A percentile compares a stretch with the other conserved stretches of the same genome.
phyloP scores from a whole-genome alignment of 2,888 invertebrate species.

The Heliconius hortense region DNA sequence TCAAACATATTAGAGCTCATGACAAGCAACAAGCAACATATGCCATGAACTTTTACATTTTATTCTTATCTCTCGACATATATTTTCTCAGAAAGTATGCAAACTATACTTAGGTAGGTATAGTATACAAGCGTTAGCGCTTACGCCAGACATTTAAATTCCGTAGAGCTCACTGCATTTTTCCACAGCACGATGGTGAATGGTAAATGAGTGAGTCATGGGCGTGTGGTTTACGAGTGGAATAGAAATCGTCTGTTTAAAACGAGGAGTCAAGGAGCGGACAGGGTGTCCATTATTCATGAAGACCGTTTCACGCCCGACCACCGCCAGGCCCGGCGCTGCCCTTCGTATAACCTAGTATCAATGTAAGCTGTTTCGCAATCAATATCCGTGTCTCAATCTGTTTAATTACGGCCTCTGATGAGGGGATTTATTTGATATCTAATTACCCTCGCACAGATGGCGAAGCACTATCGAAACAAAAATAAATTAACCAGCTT shows the following conservation, averaged over 20 bases:
- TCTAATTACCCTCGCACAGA: conserved; percentile 68
- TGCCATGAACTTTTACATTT: background rate
- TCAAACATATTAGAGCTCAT: background rate
- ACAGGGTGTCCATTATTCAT: conserved; percentile 78
- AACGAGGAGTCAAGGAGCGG: conserved; percentile 79
- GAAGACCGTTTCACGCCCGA: conserved; percentile 69
- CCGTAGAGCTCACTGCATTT: conserved; percentile 71
- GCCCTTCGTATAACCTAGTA: conserved; percentile 46
- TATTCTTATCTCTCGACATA: background rate
- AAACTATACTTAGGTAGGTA: conserved; percentile 26
- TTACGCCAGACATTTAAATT: conserved; percentile 67
- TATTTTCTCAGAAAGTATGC: conserved; percentile 26
- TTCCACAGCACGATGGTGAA: conserved; percentile 78
- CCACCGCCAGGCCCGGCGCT: conserved; percentile 49
- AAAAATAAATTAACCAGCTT: conserved; percentile 34
- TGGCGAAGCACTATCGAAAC: conserved; percentile 51
- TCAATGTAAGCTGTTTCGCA: conserved; percentile 69
- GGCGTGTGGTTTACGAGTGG: conserved; percentile 75
- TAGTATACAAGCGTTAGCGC: background rate
- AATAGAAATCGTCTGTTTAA: conserved; percentile 81
- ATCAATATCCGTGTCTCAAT: conserved; percentile 81
- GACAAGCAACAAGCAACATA: background rate
- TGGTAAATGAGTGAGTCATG: conserved; percentile 79
- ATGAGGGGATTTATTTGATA: conserved; percentile 66
- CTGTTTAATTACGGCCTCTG: conserved; percentile 75